A percentile compares a stretch with the other conserved stretches of the same genome.
Conservation (phyloP, 2,888 invertebrate species). For the Volucella inanis region DNA sequence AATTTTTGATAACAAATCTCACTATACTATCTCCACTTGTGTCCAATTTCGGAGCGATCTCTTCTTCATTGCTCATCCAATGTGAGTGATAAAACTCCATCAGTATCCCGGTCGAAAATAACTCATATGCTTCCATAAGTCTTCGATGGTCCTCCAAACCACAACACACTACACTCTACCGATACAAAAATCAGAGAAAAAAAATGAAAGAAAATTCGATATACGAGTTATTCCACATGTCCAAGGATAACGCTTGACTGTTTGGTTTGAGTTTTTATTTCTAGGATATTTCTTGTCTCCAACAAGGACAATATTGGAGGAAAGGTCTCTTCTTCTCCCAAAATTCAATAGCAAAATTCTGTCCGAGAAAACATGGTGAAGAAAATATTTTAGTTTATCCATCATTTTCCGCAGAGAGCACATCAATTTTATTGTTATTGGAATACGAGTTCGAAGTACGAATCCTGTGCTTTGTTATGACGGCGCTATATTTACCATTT, state of each 20-base stretch:
- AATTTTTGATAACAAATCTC: slow-evolving; percentile 6
- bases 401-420: slow-evolving; percentile 41
- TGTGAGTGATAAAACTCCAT: slow-evolving; percentile 59
- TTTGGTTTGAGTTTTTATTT: not conserved
- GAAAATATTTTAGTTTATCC: slow-evolving; percentile 51
- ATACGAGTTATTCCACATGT: not conserved
- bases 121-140: slow-evolving; percentile 54
- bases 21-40: slow-evolving; percentile 3
- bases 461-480: slow-evolving; percentile 48
- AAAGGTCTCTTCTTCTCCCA: not conserved
- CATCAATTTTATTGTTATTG: slow-evolving; percentile 60
- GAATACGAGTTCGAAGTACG: slow-evolving; percentile 49
- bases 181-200: too few relatives aligned
- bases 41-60: not conserved
- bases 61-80: not conserved
- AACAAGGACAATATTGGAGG: slow-evolving; percentile 1
- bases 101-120: slow-evolving; percentile 56
- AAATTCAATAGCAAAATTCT: not conserved
- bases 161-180: slow-evolving; percentile 5
- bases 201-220: too few relatives aligned
- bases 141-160: slow-evolving; percentile 29
- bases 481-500: slow-evolving; percentile 20
- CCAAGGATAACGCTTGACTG: not conserved
- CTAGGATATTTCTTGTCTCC: not conserved
- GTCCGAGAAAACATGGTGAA: not conserved